phyloP scores from a whole-genome alignment of 2,797 vertebrate species.

The Bradypus variegatus region DNA sequence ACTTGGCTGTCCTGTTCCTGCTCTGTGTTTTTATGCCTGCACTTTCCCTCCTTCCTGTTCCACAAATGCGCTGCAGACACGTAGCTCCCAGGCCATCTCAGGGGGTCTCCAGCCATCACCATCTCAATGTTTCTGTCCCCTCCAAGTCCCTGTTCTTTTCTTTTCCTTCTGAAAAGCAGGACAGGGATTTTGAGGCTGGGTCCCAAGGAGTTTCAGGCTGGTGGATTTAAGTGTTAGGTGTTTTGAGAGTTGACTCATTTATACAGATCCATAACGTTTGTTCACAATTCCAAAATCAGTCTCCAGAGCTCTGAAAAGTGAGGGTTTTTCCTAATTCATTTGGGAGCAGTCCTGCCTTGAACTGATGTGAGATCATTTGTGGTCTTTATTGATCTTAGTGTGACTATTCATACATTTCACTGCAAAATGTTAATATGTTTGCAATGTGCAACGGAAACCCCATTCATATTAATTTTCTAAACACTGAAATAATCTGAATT shows the following conservation, averaged over 20 bases:
- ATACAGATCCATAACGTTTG: background rate
- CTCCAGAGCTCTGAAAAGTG: background rate
- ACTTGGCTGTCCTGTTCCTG: background rate
- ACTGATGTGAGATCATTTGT: background rate
- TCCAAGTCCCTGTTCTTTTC: background rate
- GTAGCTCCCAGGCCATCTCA: background rate
- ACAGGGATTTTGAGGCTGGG: background rate
- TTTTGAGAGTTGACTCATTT: background rate
- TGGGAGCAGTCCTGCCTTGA: background rate
- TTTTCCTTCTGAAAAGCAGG: background rate
- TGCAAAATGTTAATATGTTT: background rate
- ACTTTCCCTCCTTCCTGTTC: background rate
- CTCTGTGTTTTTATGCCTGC: background rate
- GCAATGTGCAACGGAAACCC: too few relatives aligned
- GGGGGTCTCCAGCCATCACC: background rate
- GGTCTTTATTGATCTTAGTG: background rate
- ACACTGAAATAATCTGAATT: background rate
- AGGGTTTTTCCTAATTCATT: background rate
- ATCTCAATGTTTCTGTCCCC: background rate
- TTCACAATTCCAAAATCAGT: background rate
- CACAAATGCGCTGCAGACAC: fast-evolving
- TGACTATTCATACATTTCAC: background rate
- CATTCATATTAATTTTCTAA: background rate
- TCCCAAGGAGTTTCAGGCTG: background rate
- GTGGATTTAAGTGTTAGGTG: background rate